phyloP scores from a whole-genome alignment of 2,113 vertebrate genomes.

The Sturnira hondurensis region DNA sequence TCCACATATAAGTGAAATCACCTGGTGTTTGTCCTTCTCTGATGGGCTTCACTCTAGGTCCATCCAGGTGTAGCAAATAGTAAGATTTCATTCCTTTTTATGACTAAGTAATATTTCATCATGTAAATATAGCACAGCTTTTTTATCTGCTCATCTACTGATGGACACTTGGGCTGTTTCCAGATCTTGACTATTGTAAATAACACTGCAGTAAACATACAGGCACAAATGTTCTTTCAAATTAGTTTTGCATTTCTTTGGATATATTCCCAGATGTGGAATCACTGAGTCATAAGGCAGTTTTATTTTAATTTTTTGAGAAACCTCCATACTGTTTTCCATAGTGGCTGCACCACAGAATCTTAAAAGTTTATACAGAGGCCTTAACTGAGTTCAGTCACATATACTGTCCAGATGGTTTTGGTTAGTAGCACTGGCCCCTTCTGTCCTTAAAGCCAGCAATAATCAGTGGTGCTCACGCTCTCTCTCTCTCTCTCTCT shows the following conservation, averaged over 20 bases:
- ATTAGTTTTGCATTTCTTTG: background rate
- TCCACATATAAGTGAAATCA: background rate
- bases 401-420: background rate
- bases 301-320: background rate
- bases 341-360: background rate
- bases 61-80: background rate
- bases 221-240: background rate
- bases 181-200: background rate
- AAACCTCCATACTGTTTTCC: background rate
- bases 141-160: background rate
- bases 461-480: background rate
- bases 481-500: too few species aligned
- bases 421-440: background rate
- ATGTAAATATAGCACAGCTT: background rate
- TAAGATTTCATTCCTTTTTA: background rate
- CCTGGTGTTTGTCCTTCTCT: background rate
- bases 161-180: background rate
- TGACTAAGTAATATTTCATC: background rate
- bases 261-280: background rate
- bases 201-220: background rate
- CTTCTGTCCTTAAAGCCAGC: background rate
- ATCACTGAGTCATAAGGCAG: background rate
- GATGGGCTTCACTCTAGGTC: background rate
- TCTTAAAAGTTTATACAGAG: background rate
- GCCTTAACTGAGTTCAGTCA: background rate